Base-by-base conservation (phyloP, 2,888 invertebrate genomes). In the Pristionchus japonicus region DNA sequence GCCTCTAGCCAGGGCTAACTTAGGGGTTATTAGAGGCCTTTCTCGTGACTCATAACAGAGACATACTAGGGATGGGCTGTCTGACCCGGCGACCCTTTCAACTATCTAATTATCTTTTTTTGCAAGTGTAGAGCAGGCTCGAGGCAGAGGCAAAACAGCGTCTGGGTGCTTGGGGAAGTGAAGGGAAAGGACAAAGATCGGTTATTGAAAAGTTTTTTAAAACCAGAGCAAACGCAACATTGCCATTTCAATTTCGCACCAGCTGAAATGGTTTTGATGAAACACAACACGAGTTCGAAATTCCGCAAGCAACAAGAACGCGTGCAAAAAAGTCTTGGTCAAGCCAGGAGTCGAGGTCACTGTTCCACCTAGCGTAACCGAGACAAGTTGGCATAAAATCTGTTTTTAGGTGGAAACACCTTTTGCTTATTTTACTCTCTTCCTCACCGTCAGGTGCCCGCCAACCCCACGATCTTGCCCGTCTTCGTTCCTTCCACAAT, bases 401-500 rank as follows among this genome's bases (percentile, higher is more conserved):
- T n/a, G n/a, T n/a, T n/a, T n/a, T n/a, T n/a, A n/a, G n/a, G n/a
- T n/a, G n/a, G n/a, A n/a, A n/a, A n/a, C n/a, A n/a, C n/a, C n/a
- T n/a, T n/a, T n/a, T n/a, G n/a, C n/a, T n/a, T n/a, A n/a, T n/a
- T n/a, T n/a, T n/a, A n/a, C n/a, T n/a, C n/a, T n/a, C n/a, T n/a
- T n/a, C n/a, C n/a, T n/a, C n/a, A n/a, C n/a, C n/a, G n/a, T n/a
- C n/a, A 80, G 82, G 20, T 83, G 31, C 82, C 82, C 11, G 82
- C 82, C 23, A 17, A 7, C 43, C 82, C 82, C 15, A 83, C 82
- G 34, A 83, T 83, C 52, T 11, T 11, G 17, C 52, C 82, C 11
- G 52, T 83, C 82, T 83, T 83, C 82, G 52, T 83, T 4, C 52
- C 82, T 34, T 57, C 82, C 3, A 83, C 82, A 0, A 83, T 57